Evolutionary conservation across 2,113 vertebrate genomes (phyloP), one percentile per base, ranked within the genome.

Genomic region (Cygnus atratus): DNA sequence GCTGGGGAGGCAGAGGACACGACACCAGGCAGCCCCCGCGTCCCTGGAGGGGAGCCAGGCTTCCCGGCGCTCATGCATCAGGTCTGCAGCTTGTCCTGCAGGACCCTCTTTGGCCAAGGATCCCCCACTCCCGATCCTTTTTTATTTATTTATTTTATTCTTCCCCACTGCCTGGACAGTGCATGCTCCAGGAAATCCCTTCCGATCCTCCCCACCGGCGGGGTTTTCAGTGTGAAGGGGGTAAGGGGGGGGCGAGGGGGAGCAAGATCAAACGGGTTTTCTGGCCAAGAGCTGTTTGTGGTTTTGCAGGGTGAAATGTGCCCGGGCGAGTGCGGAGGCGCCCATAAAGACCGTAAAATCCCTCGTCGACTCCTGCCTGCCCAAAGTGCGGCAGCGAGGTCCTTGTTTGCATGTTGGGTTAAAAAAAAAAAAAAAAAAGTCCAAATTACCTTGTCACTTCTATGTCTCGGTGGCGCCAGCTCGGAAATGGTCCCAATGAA

Each of bases 381-480:
- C 88, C 46, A 71, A 78, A 96, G 90, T 74, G 92, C 62, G 41
- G 88, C 52, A 93, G 92, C n/a, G 59, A 86, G 91, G 92, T 86
- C 76, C 90, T 91, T 97, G 88, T 97, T 97, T 97, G 97, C 97
- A 97, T 44, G 73, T 97, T 93, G 95, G 89, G 84, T 71, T 26
- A 0, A 65, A 48, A 43, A 59, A 37, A 61, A 77, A 41, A 52
- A 44, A 25, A 19, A 9, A 44, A 25, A 19, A 9, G 90, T 94
- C 97, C 96, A 93, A 97, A 98, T 98, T 98, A 97, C 97, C 97
- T 97, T 97, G 98, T 98, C 98, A 98, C 98, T 98, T 98, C 97
- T 96, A 91, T 97, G 97, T 95, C 97, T 96, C 71, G 43, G 84
- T 96, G 98, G 98, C 98, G 98, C 98, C 98, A 98, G 97, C 93